These are phyloP conservation scores for Pleuronectes platessa DNA, from an alignment of 2,113 vertebrate genomes.

Conservation along the genomic window DNA sequence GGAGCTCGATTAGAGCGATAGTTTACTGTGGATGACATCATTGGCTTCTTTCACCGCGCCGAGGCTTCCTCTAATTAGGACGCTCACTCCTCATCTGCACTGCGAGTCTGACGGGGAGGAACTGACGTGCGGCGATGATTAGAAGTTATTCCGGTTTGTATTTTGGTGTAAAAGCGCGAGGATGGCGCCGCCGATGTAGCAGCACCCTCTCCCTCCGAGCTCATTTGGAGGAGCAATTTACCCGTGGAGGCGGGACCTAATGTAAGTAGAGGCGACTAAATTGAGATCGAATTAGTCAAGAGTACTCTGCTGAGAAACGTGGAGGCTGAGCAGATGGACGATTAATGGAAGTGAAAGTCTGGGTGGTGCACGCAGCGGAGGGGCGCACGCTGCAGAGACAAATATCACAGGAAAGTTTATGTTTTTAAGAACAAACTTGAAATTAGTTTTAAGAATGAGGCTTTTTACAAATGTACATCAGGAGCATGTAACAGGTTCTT, in stretches of 20 bases:
- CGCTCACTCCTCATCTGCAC: not conserved
- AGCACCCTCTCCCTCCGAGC: not conserved
- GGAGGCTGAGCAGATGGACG: slow-evolving; percentile 64
- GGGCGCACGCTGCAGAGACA: slow-evolving; percentile 25
- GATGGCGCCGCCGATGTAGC: not conserved
- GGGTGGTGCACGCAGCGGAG: slow-evolving; percentile 27
- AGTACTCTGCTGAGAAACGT: slow-evolving; percentile 55
- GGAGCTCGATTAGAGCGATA: slow-evolving; percentile 38
- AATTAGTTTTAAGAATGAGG: slow-evolving; percentile 10
- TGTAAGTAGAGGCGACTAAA: slow-evolving; percentile 40
- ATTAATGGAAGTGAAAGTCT: slow-evolving; percentile 58
- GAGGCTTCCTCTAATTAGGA: slow-evolving; percentile 50
- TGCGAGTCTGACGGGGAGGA: not conserved
- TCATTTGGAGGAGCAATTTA: slow-evolving; percentile 36
- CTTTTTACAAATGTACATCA: not conserved
- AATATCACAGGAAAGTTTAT: not conserved
- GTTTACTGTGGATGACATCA: slow-evolving; percentile 43
- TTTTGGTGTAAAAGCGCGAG: slow-evolving; percentile 32
- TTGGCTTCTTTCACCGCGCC: slow-evolving; percentile 36
- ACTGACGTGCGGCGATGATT: not conserved
- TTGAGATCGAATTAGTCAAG: slow-evolving; percentile 59
- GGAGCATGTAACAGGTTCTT: not conserved
- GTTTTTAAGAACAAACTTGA: not conserved
- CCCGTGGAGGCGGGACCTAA: slow-evolving; percentile 12
- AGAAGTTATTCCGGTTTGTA: slow-evolving; percentile 21